Percentiles rank a stretch among this genome's conserved stretches.
phyloP scores from a whole-genome alignment of 2,797 vertebrate genomes.

The Catharus ustulatus region DNA sequence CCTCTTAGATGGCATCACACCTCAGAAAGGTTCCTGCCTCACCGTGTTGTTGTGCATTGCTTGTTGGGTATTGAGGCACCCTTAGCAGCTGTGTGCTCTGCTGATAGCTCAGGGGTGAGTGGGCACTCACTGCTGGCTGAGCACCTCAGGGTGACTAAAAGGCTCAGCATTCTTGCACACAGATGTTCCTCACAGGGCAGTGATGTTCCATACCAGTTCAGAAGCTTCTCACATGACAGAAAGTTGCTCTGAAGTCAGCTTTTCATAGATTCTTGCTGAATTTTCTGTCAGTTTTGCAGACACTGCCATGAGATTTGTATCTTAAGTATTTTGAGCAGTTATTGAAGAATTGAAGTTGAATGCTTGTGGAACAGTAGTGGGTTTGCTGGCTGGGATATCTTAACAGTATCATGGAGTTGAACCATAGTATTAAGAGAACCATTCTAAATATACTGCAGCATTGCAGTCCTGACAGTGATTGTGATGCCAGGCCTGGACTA shows the following conservation, averaged over 20 bases:
- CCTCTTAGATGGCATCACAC: not conserved
- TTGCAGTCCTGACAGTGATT: not conserved
- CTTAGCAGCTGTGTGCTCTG: not conserved
- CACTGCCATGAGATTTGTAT: not conserved
- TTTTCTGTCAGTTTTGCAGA: not conserved
- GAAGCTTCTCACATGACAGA: not conserved
- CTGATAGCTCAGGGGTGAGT: not conserved
- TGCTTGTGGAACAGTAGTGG: not conserved
- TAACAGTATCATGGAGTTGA: not conserved
- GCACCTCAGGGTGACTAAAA: accelerated
- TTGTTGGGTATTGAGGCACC: not conserved
- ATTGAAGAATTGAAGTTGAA: not conserved
- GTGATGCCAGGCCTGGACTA: not conserved
- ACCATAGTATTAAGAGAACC: not conserved
- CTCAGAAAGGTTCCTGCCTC: not conserved
- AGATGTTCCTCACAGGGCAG: not conserved
- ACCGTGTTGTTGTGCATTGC: accelerated
- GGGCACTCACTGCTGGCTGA: not conserved
- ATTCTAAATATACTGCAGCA: not conserved
- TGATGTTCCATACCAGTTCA: not conserved
- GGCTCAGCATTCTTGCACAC: not conserved
- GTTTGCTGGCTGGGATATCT: not conserved
- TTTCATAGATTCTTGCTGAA: not conserved
- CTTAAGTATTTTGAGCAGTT: not conserved
- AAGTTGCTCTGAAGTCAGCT: not conserved